Percentiles rank a stretch among this genome's conserved stretches.
Evolutionary conservation across 2,888 invertebrate genomes (phyloP).

Genomic region (Stenchaetothrips biformis): DNA sequence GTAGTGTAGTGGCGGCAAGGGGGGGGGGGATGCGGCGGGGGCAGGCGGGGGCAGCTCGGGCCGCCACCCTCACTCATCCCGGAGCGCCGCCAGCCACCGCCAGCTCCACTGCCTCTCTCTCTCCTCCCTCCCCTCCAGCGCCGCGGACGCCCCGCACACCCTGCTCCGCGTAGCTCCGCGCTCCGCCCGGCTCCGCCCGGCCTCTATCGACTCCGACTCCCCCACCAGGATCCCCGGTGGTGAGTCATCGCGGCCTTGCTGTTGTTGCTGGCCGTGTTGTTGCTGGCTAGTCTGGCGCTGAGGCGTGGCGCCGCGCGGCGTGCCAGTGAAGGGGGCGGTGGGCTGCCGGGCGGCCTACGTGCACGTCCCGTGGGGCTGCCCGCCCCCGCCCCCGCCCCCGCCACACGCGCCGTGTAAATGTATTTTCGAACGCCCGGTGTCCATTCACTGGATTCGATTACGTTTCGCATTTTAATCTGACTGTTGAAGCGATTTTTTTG

Average conservation of each 20-base stretch:
- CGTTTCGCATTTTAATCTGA: too few relatives aligned
- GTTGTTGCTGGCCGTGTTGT: slow-evolving; percentile 19
- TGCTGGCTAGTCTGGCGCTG: background rate
- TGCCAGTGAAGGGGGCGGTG: too few relatives aligned
- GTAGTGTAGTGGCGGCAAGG: too few relatives aligned
- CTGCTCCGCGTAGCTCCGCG: background rate
- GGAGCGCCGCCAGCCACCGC: background rate
- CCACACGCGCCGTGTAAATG: too few relatives aligned
- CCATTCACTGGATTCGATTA: too few relatives aligned
- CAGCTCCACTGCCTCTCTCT: slow-evolving; percentile 3
- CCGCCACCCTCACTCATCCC: background rate
- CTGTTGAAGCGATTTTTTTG: too few relatives aligned
- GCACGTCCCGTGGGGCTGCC: too few relatives aligned
- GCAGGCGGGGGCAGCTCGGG: too few relatives aligned
- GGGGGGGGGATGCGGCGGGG: too few relatives aligned
- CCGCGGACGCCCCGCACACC: background rate
- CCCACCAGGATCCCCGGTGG: slow-evolving; percentile 4
- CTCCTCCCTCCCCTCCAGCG: background rate
- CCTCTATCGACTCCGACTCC: slow-evolving; percentile 15
- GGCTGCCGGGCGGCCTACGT: too few relatives aligned
- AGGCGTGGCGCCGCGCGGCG: background rate
- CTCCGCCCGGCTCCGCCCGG: background rate
- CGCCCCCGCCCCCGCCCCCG: too few relatives aligned
- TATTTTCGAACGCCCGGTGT: too few relatives aligned
- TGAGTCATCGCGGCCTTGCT: slow-evolving; percentile 20